Evolutionary conservation across 2,888 invertebrate species (phyloP), one percentile per base, ranked within the genome.

Genomic region (Amblyjoppa proteus): DNA sequence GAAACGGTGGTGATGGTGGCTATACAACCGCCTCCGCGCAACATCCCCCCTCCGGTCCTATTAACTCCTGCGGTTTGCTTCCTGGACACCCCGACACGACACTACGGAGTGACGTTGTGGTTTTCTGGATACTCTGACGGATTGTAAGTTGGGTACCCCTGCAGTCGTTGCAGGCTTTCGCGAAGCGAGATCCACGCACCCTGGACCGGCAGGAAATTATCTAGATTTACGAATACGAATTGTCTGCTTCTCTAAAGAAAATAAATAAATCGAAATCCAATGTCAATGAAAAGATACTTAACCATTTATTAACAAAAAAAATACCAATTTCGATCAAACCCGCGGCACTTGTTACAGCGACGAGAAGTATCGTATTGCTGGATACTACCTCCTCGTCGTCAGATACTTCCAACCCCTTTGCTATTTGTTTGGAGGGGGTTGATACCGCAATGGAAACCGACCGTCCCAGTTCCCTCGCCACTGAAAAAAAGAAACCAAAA

Each of bases 321-420:
- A 61, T 7, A 4, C 28, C 5, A 16, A 38, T 38, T 45, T 78
- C 28, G 38, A 51, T 74, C 28, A 25, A 66, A 4, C 45, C 3
- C 75, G 16, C 20, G 64, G 68, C 85, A 85, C 85, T 85, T 85
- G 85, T 82, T 77, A 81, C 77, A 9, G 41, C 45, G 34, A 56
- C 45, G 28, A 76, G 2, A 78, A 74, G 45, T 69, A 49, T 76
- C 34, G 34, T 16, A 25, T 77, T 38, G 38, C 13, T 41, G 49
- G 31, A 64, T 4, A 64, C 49, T 56, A 58, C 68, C 25, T 38
- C 34, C 64, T n/a, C 78, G 34, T 75, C 75, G 16, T 31, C 69
- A 16, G 38, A 68, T 41, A 45, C 69, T 74, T 75, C 6, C 56
- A 66, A 41, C 66, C 78, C 79, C 41, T 79, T 64, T 69, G 20